A percentile compares a stretch with the other conserved stretches of the same genome.
phyloP scores from a whole-genome alignment of 2,113 vertebrate genomes.

The Apteryx owenii region DNA sequence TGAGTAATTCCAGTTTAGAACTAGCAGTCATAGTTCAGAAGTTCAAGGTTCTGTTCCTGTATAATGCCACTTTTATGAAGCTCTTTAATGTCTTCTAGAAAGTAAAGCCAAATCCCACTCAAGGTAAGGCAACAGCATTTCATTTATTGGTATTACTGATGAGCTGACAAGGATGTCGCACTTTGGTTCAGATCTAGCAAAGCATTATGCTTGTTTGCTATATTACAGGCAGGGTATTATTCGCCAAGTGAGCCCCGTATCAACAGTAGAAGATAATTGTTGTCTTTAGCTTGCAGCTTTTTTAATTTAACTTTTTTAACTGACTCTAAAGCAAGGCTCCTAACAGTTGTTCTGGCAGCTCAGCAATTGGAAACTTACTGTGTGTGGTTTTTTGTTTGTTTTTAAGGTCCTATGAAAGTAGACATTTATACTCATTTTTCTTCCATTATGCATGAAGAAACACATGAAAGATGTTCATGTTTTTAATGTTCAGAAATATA shows the following conservation, averaged over 20 bases:
- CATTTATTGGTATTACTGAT: neutral
- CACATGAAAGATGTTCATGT: neutral
- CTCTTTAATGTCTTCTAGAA: neutral
- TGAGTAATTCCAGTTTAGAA: neutral
- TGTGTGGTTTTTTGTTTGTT: neutral
- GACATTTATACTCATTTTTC: neutral
- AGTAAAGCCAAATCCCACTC: neutral
- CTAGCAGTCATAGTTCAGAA: neutral
- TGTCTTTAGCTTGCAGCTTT: neutral
- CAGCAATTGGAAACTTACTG: neutral
- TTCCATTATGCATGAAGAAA: neutral
- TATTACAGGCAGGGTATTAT: neutral
- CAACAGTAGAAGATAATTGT: neutral
- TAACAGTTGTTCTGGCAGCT: neutral
- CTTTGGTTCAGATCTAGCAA: neutral
- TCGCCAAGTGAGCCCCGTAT: rapidly evolving
- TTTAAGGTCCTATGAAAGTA: neutral
- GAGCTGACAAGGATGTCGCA: neutral
- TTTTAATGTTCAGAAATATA: neutral
- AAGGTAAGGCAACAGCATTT: neutral
- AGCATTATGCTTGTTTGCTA: neutral
- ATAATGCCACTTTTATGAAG: neutral
- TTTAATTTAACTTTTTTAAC: neutral
- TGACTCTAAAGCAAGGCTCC: neutral
- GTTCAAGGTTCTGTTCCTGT: neutral